Evolutionary conservation across 2,797 vertebrate species (phyloP), one percentile per base, ranked within the genome.

Genomic region (Periophthalmus magnuspinnatus): DNA sequence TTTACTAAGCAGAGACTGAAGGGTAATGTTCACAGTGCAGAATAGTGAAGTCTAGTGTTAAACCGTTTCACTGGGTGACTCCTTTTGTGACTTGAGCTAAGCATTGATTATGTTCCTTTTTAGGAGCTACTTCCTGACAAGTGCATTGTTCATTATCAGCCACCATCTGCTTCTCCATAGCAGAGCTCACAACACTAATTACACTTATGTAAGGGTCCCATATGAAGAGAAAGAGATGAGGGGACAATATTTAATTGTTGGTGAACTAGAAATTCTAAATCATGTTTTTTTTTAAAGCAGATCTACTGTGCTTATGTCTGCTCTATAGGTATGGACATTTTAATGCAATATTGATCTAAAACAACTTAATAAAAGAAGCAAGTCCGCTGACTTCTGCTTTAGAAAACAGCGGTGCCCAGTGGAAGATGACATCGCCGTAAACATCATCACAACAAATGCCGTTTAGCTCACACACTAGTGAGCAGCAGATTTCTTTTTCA

Each of bases 151-250:
- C 73, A 75, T 86, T 81, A 84, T 84, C 68, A 7, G 48, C 64
- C 66, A 70, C 79, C 81, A 83, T 86, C 78, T 86, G 84, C 54
- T 74, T 67, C 34, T 65, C n/a, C 36, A 36, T 74, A 72, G 76
- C 72, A 52, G 71, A 75, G 72, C 69, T 54, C 22, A 16, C 10
- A 19, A 21, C 50, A 38, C 9, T 65, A 54, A 80, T 60, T 77
- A 67, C 38, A 63, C 2, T 69, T 80, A 63, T 70, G 71, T 59
- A 56, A 45, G 58, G 71, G 72, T 67, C 60, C 45, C 65, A 59
- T 0, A 34, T 55, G 59, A 60, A 32, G 8, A 10, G 33, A 34
- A n/a, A 34, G 9, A n/a, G 58, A 11, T 5, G 8, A 59, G 8
- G 33, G 16, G 5, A 19, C 28, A 28, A 16, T 28, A 32, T 57